These are phyloP conservation scores for Parasteatoda tepidariorum DNA, from an alignment of 1,140 invertebrate species.

Conservation along the genomic window DNA sequence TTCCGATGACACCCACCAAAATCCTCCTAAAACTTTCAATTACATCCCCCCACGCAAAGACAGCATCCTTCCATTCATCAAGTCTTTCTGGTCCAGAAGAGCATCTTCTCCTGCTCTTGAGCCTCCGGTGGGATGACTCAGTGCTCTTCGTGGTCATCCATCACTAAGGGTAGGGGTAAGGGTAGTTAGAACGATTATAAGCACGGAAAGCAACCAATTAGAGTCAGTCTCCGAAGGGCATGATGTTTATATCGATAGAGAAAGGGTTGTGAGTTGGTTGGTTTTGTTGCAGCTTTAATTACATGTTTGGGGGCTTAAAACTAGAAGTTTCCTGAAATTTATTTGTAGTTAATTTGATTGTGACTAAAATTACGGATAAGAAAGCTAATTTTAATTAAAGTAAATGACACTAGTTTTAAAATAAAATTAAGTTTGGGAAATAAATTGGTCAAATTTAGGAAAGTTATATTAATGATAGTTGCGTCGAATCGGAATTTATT, in stretches of 20 bases:
- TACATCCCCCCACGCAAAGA: background rate
- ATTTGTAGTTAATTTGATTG: constrained; percentile 5
- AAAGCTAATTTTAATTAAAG: no score
- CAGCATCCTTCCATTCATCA: constrained; percentile 23
- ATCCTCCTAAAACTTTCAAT: constrained; percentile 34
- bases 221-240: constrained; percentile 8
- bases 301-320: background rate
- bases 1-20: background rate
- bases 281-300: constrained; percentile 18
- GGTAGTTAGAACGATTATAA: constrained; percentile 3
- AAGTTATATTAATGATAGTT: no score
- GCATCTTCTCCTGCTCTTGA: constrained; percentile 1
- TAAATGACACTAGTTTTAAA: no score
- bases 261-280: background rate
- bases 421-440: no score
- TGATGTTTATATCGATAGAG: constrained; percentile 41
- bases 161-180: background rate
- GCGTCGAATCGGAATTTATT: no score
- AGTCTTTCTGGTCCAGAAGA: background rate
- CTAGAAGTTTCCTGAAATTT: constrained; percentile 10
- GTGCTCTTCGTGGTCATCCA: constrained; percentile 23
- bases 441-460: no score
- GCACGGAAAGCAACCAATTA: constrained; percentile 38
- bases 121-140: constrained; percentile 18
- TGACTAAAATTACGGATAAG: no score